phyloP scores from a whole-genome alignment of 1,140 invertebrate genomes.

The Drosophila hydei region DNA sequence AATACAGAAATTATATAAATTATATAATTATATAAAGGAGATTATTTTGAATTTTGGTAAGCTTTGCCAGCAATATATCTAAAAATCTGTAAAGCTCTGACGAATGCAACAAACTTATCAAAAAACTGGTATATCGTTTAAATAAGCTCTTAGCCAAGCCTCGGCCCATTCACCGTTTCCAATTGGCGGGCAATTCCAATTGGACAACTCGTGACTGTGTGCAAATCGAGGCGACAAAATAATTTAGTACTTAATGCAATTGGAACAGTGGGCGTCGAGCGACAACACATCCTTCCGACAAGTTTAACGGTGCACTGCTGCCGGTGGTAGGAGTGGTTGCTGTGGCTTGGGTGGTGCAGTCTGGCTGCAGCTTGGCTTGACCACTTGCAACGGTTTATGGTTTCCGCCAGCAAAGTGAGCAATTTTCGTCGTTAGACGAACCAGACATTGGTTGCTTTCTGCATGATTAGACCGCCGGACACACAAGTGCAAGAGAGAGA shows the following conservation, averaged over 20 bases:
- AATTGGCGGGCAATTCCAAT: neutral
- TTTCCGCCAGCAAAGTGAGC: constrained; percentile 60
- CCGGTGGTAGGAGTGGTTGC: neutral
- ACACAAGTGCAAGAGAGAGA: neutral
- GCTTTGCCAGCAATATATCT: constrained; percentile 9
- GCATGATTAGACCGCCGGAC: constrained; percentile 45
- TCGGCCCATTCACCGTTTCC: neutral
- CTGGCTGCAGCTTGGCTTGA: constrained; percentile 9
- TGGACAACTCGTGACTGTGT: constrained; percentile 1
- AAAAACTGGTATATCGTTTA: neutral
- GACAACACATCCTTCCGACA: constrained; percentile 24
- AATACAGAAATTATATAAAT: no score
- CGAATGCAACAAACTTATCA: neutral
- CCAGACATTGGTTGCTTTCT: constrained; percentile 12
- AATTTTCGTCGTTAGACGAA: constrained; percentile 36
- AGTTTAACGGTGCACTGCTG: neutral
- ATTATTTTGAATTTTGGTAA: no score
- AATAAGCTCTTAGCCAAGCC: neutral
- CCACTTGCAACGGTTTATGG: constrained; percentile 50
- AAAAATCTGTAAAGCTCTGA: no score
- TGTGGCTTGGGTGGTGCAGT: neutral
- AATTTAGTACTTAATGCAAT: constrained; percentile 55
- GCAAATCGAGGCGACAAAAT: constrained; percentile 50
- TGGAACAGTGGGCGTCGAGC: constrained; percentile 38
- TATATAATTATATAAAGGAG: no score